Conservation (phyloP, 2,113 vertebrate species). For the Alethe diademata region DNA sequence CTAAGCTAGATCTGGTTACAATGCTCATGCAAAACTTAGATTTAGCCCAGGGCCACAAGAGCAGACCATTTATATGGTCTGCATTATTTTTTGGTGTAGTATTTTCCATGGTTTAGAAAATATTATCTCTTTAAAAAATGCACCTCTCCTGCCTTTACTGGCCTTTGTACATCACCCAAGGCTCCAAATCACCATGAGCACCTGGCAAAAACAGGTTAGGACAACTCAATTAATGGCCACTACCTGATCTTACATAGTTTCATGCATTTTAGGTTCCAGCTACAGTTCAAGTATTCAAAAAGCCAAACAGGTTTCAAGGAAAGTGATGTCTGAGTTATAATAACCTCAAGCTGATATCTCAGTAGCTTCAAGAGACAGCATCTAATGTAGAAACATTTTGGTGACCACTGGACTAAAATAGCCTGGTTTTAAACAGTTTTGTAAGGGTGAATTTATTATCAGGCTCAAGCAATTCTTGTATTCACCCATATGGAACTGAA, state of each 20-base stretch:
- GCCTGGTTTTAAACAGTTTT: not conserved
- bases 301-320: not conserved
- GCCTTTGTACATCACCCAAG: not conserved
- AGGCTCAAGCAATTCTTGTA: not conserved
- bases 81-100: not conserved
- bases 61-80: not conserved
- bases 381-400: not conserved
- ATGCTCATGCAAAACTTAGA: not conserved
- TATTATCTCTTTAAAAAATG: not conserved
- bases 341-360: not conserved
- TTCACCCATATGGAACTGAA: not conserved
- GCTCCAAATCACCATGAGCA: not conserved
- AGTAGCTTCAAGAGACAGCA: not conserved
- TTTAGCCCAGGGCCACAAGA: not conserved
- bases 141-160: not conserved
- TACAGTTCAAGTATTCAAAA: not conserved
- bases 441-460: not conserved
- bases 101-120: not conserved
- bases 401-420: not conserved
- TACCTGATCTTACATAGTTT: not conserved
- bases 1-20: not conserved
- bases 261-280: not conserved
- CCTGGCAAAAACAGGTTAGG: not conserved
- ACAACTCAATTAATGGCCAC: not conserved
- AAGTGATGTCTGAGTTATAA: not conserved